These are phyloP conservation scores for Loris lydekkerianus DNA, from an alignment of 2,797 vertebrate species.

Conservation along the genomic window DNA sequence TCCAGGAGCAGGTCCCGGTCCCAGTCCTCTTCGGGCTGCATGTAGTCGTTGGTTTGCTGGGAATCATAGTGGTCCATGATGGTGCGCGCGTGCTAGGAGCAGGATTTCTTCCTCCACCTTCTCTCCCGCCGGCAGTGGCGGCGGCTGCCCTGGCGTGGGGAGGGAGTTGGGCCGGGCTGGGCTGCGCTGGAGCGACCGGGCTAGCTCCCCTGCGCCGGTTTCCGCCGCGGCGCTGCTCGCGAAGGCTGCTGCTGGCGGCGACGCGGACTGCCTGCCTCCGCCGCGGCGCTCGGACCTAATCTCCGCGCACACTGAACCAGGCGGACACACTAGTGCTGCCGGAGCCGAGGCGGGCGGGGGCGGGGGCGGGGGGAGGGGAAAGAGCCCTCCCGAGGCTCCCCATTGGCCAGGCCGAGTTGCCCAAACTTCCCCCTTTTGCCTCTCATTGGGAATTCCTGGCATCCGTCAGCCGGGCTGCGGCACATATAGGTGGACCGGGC, in stretches of 20 bases:
- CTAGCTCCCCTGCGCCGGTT: constrained; percentile 69
- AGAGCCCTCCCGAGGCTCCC: constrained; percentile 79
- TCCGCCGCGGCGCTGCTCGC: constrained; percentile 65
- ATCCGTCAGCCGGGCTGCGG: constrained; percentile 75
- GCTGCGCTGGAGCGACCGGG: background rate
- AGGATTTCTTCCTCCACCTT: constrained; percentile 82
- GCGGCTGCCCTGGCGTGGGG: constrained; percentile 51
- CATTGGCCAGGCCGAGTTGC: constrained; percentile 81
- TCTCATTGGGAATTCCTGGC: constrained; percentile 72
- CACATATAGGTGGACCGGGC: constrained; percentile 68
- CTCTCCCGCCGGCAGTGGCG: constrained; percentile 63
- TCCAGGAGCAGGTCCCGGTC: constrained; percentile 96
- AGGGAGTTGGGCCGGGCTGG: background rate
- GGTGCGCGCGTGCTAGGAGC: constrained; percentile 72
- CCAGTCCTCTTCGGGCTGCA: constrained; percentile 95
- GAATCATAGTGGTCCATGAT: constrained; percentile 87
- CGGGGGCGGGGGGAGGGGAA: constrained; percentile 72
- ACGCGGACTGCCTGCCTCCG: constrained; percentile 22
- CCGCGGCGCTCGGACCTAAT: constrained; percentile 56
- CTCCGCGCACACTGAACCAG: constrained; percentile 72
- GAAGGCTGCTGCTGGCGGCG: background rate
- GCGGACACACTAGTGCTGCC: constrained; percentile 78
- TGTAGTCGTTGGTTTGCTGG: constrained; percentile 90
- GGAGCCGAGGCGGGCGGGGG: constrained; percentile 68
- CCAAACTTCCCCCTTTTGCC: constrained; percentile 8